A percentile compares a stretch with the other conserved stretches of the same genome.
Conservation (phyloP, 2,888 invertebrate species). For the Drosophila siamana region DNA sequence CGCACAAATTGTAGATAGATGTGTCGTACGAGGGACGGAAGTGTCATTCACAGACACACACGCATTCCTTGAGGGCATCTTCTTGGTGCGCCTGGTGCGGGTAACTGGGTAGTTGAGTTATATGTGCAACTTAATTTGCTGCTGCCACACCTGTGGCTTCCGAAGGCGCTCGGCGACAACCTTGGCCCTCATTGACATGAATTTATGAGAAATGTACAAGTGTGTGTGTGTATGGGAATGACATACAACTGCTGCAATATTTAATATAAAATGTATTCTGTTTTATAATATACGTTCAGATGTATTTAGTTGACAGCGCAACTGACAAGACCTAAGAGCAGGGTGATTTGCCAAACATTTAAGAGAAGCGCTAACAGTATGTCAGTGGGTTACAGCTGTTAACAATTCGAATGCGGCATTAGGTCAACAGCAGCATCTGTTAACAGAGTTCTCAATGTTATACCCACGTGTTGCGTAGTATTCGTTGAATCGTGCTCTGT, state of each 20-base stretch:
- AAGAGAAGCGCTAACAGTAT: constrained; percentile 51
- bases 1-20: constrained; percentile 46
- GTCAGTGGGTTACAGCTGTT: constrained; percentile 52
- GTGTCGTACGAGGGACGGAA: constrained; percentile 1
- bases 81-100: constrained; percentile 11
- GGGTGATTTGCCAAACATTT: background rate
- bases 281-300: constrained; percentile 53
- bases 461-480: constrained; percentile 64
- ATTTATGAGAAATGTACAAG: constrained; percentile 57
- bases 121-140: constrained; percentile 79
- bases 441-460: constrained; percentile 11
- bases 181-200: constrained; percentile 70
- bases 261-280: constrained; percentile 67
- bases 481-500: constrained; percentile 49
- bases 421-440: constrained; percentile 19
- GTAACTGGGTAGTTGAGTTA: constrained; percentile 62
- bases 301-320: constrained; percentile 34
- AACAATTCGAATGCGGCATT: constrained; percentile 7
- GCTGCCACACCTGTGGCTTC: constrained; percentile 79
- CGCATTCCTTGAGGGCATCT: constrained; percentile 60
- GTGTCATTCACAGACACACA: constrained; percentile 1
- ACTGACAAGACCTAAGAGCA: constrained; percentile 24
- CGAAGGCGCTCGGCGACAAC: constrained; percentile 25
- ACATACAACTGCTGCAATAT: constrained; percentile 50
- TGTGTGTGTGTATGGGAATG: constrained; percentile 24